These are phyloP conservation scores for Chelon auratus DNA, from an alignment of 2,797 vertebrate species.

Conservation along the genomic window DNA sequence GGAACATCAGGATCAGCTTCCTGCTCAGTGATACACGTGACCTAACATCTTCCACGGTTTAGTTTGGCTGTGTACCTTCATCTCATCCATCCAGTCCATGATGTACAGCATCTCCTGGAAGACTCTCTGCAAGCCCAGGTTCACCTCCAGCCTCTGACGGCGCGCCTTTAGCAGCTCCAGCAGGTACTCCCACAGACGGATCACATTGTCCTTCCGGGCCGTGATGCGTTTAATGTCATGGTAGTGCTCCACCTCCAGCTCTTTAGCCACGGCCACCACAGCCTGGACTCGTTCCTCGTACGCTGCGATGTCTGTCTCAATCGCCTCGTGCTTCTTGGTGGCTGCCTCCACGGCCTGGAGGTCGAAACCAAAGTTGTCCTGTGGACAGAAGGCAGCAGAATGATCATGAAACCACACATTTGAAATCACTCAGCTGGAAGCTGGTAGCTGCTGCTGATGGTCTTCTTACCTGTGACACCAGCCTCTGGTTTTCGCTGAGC, in stretches of 20 bases:
- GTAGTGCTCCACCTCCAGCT: slow-evolving; percentile 93
- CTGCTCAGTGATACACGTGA: slow-evolving; percentile 67
- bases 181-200: slow-evolving; percentile 97
- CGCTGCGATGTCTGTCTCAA: slow-evolving; percentile 92
- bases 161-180: slow-evolving; percentile 95
- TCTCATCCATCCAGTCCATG: slow-evolving; percentile 99
- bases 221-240: slow-evolving; percentile 93
- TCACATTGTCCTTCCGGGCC: slow-evolving; percentile 94
- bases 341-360: slow-evolving; percentile 93
- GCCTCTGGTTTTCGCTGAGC: slow-evolving; percentile 95
- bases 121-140: slow-evolving; percentile 94
- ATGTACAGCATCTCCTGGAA: slow-evolving; percentile 99
- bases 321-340: slow-evolving; percentile 94
- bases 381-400: slow-evolving; percentile 1
- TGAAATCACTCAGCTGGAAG: no score
- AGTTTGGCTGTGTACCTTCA: slow-evolving; percentile 86
- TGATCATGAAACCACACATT: neutral
- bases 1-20: slow-evolving; percentile 77
- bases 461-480: slow-evolving; percentile 91
- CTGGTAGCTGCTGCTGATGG: neutral
- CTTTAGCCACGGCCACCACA: slow-evolving; percentile 90
- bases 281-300: slow-evolving; percentile 91
- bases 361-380: slow-evolving; percentile 96
- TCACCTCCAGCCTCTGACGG: slow-evolving; percentile 92
- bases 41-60: no score